phyloP scores from a whole-genome alignment of 2,113 vertebrate genomes.

The Pseudopipra pipra region DNA sequence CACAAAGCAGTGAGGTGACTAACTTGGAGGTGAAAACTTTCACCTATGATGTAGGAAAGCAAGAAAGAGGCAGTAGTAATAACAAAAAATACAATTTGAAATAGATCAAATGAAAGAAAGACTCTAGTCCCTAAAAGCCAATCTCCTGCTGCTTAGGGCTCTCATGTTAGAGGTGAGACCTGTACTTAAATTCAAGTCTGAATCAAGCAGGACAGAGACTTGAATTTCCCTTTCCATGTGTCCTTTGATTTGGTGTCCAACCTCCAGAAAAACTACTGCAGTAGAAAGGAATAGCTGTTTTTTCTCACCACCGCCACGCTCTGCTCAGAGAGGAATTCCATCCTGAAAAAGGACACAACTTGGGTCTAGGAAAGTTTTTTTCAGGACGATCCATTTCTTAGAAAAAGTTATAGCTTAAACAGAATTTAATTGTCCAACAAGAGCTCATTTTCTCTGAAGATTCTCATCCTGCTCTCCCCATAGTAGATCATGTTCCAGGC shows the following conservation, averaged over 20 bases:
- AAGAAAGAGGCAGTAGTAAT: background rate
- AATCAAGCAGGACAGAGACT: background rate
- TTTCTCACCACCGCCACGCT: background rate
- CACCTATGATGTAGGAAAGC: background rate
- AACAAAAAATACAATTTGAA: background rate
- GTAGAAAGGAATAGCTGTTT: background rate
- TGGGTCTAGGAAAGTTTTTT: background rate
- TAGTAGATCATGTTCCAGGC: background rate
- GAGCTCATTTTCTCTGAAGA: background rate
- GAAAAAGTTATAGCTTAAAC: background rate
- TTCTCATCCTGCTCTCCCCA: background rate
- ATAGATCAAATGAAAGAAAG: background rate
- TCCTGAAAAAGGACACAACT: background rate
- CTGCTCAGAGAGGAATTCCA: background rate
- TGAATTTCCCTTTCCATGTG: fast-evolving
- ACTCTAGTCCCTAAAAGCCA: background rate
- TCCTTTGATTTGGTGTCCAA: background rate
- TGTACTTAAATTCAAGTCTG: background rate
- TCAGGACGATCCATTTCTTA: background rate
- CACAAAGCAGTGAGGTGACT: background rate
- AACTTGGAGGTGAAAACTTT: background rate
- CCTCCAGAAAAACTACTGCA: background rate
- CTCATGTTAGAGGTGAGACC: background rate
- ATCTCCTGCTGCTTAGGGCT: background rate
- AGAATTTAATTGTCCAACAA: background rate